These are phyloP conservation scores for Caenorhabditis sp. DNA, from an alignment of 2,888 invertebrate species.

Conservation along the genomic window DNA sequence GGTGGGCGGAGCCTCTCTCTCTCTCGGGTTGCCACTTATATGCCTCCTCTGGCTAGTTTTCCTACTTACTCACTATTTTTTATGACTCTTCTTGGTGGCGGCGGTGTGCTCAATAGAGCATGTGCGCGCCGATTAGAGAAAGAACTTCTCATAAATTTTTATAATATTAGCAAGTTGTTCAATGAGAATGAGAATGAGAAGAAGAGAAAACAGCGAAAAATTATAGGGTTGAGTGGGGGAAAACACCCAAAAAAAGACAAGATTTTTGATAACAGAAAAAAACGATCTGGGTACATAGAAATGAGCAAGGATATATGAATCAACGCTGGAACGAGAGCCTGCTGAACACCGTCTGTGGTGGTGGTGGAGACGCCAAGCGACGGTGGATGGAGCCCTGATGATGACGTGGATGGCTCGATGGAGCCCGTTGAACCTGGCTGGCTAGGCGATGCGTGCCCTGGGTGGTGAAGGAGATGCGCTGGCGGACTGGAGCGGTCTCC, in stretches of 20 bases:
- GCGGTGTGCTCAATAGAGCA: slow-evolving; percentile 37
- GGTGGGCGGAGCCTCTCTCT: slow-evolving; percentile 59
- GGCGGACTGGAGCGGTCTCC: slow-evolving; percentile 9
- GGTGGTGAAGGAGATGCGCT: slow-evolving; percentile 31
- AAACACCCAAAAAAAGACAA: background rate
- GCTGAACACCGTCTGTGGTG: slow-evolving; percentile 3
- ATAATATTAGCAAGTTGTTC: too few relatives aligned
- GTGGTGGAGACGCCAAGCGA: slow-evolving; percentile 3
- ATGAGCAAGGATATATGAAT: too few relatives aligned
- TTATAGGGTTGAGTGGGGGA: background rate
- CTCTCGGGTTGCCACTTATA: slow-evolving; percentile 47
- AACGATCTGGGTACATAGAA: too few relatives aligned
- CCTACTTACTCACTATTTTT: slow-evolving; percentile 52
- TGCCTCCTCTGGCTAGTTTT: slow-evolving; percentile 50
- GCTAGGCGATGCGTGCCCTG: background rate
- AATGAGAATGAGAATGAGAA: too few relatives aligned
- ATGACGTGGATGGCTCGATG: slow-evolving; percentile 1
- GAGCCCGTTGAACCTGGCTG: slow-evolving; percentile 28
- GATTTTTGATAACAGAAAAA: background rate
- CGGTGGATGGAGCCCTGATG: too few relatives aligned
- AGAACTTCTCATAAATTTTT: background rate
- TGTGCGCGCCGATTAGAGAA: background rate
- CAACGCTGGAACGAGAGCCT: slow-evolving; percentile 34
- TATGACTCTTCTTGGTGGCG: background rate
- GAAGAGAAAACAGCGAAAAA: background rate